Evolutionary conservation across 2,797 vertebrate genomes (phyloP).

Genomic region (Sebastes matsubarae): DNA sequence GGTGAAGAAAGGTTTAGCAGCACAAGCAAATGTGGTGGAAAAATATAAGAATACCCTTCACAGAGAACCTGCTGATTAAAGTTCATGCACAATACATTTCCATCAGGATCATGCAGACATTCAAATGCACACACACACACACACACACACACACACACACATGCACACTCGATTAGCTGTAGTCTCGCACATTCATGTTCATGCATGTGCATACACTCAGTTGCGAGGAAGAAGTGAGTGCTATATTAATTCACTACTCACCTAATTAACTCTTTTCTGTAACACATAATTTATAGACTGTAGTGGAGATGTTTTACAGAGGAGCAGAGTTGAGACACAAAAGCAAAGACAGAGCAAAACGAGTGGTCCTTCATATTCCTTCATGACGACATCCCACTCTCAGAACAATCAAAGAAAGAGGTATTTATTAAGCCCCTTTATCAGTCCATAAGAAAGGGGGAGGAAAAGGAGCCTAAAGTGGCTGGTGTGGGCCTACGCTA

Average conservation of each 20-base stretch:
- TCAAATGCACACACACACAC: slow-evolving; percentile 2
- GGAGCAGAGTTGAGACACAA: slow-evolving; percentile 78
- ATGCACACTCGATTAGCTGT: slow-evolving; percentile 31
- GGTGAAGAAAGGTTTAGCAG: slow-evolving; percentile 45
- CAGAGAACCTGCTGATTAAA: slow-evolving; percentile 40
- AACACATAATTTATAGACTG: slow-evolving; percentile 83
- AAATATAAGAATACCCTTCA: slow-evolving; percentile 30
- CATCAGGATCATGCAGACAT: slow-evolving; percentile 53
- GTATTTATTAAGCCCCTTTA: slow-evolving; percentile 56
- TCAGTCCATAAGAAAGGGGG: slow-evolving; percentile 60
- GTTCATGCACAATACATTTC: slow-evolving; percentile 65
- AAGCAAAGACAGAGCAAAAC: slow-evolving; percentile 79
- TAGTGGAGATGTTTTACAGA: slow-evolving; percentile 81
- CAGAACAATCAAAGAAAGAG: slow-evolving; percentile 62
- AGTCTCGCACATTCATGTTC: slow-evolving; percentile 25
- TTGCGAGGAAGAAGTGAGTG: slow-evolving; percentile 57
- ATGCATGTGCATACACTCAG: slow-evolving; percentile 70
- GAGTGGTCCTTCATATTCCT: slow-evolving; percentile 76
- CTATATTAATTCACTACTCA: slow-evolving; percentile 81
- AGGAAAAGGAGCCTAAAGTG: slow-evolving; percentile 38
- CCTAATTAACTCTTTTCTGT: slow-evolving; percentile 84
- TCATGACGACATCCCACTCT: slow-evolving; percentile 75
- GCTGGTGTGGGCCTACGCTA: slow-evolving; percentile 57
- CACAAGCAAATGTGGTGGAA: slow-evolving; percentile 36
- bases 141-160: slow-evolving; percentile 2